Conservation (phyloP, 1,140 invertebrate species). For the Dryas iulia region DNA sequence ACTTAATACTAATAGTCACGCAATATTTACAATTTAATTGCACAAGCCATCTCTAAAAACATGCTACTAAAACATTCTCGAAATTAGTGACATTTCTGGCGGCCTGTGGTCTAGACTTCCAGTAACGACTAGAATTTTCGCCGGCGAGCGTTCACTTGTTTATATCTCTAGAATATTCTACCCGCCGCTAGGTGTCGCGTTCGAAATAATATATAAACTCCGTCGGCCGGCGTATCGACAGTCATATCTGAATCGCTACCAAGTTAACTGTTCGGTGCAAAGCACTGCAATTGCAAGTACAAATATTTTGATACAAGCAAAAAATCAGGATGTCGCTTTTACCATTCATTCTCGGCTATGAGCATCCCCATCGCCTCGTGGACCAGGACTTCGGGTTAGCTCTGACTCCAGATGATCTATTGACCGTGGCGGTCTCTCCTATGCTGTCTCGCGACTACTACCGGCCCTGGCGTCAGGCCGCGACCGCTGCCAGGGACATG, state of each 20-base stretch:
- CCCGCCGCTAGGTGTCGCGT: conserved; percentile 36
- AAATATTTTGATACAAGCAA: not conserved
- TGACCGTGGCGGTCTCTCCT: conserved; percentile 80
- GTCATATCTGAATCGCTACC: conserved; percentile 23
- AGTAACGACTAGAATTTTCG: conserved; percentile 5
- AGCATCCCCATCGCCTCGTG: conserved; percentile 83
- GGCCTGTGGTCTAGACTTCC: not conserved
- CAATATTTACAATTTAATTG: no score
- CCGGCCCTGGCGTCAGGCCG: conserved; percentile 84
- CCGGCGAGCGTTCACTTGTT: not conserved
- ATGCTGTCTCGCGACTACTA: conserved; percentile 80
- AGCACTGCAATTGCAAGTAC: conserved; percentile 1
- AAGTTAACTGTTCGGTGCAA: not conserved
- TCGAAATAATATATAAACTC: conserved; percentile 29
- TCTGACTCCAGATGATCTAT: conserved; percentile 85
- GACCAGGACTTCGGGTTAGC: conserved; percentile 89
- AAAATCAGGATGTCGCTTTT: conserved; percentile 54
- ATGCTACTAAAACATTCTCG: not conserved
- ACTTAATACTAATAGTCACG: no score
- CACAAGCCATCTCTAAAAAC: no score
- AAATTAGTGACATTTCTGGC: not conserved
- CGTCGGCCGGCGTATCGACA: conserved; percentile 26
- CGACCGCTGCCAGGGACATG: conserved; percentile 83
- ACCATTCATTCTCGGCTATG: conserved; percentile 76
- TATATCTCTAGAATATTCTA: conserved; percentile 23